Percentiles rank a stretch among this genome's conserved stretches.
phyloP scores from a whole-genome alignment of 1,140 invertebrate genomes.

The Globodera ellingtonae region DNA sequence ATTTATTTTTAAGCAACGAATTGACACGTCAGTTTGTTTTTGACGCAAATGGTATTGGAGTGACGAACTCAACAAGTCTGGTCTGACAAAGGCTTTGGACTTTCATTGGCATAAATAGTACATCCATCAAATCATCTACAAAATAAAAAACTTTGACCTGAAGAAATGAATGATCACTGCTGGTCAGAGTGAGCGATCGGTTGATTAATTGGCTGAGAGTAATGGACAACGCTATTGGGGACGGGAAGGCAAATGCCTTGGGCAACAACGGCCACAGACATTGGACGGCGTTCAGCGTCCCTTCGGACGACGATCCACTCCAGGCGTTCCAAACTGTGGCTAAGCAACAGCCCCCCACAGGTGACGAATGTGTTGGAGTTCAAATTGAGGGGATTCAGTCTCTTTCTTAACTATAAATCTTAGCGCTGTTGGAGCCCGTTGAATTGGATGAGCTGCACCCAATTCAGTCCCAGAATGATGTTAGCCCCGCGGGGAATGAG shows the following conservation, averaged over 20 bases:
- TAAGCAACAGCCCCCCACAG: not conserved
- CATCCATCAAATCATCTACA: not conserved
- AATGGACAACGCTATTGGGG: not conserved
- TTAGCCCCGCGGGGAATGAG: not conserved
- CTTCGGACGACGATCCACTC: not conserved
- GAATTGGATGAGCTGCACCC: not conserved
- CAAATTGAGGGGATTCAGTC: no score
- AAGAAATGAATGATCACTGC: not conserved
- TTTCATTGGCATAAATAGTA: no score
- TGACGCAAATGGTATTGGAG: no score
- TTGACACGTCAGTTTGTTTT: no score
- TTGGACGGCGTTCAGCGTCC: not conserved
- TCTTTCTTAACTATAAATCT: not conserved
- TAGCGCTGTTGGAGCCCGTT: slow-evolving; percentile 4
- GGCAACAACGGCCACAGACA: not conserved
- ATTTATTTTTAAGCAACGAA: no score
- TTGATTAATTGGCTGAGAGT: not conserved
- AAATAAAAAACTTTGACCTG: not conserved
- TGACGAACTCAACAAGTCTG: no score
- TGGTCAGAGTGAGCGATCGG: not conserved
- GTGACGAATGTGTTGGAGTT: not conserved
- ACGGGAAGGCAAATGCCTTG: not conserved
- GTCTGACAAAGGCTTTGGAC: no score
- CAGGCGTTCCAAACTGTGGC: not conserved
- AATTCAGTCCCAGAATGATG: slow-evolving; percentile 11